Evolutionary conservation across 2,888 invertebrate species (phyloP).

Genomic region (Aromia moschata): DNA sequence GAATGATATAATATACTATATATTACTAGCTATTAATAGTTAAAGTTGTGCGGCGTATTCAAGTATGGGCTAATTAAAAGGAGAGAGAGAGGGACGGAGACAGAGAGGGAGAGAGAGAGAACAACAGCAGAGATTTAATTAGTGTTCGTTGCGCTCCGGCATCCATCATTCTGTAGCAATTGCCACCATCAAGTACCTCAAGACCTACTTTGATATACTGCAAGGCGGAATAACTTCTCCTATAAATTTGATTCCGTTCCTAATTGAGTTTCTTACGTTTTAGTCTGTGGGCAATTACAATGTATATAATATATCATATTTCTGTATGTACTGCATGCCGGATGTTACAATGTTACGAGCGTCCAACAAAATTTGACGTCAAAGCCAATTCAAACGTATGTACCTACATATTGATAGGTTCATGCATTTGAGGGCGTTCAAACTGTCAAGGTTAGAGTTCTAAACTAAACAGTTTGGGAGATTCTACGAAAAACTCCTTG

Average conservation of each 20-base stretch:
- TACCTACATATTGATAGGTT: too few relatives aligned
- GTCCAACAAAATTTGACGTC: too few relatives aligned
- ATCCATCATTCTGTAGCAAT: constrained; percentile 50
- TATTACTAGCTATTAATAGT: constrained; percentile 53
- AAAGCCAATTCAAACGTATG: too few relatives aligned
- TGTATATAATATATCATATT: too few relatives aligned
- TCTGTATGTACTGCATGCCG: too few relatives aligned
- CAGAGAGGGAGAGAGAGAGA: constrained; percentile 12
- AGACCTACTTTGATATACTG: constrained; percentile 35
- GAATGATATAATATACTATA: constrained; percentile 52
- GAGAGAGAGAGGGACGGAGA: constrained; percentile 48
- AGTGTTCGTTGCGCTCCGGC: constrained; percentile 47
- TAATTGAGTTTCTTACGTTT: constrained; percentile 11
- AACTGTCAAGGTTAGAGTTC: too few relatives aligned
- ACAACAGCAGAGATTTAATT: constrained; percentile 51
- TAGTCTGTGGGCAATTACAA: neutral
- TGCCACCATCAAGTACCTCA: constrained; percentile 46
- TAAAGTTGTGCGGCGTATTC: constrained; percentile 52
- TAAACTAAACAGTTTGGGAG: too few relatives aligned
- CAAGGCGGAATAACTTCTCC: constrained; percentile 43
- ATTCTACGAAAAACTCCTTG: too few relatives aligned
- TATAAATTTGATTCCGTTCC: constrained; percentile 43
- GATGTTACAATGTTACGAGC: too few relatives aligned
- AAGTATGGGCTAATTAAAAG: constrained; percentile 52
- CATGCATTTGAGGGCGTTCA: too few relatives aligned